phyloP scores from a whole-genome alignment of 2,113 vertebrate species.

The Tachysurus fulvidraco region DNA sequence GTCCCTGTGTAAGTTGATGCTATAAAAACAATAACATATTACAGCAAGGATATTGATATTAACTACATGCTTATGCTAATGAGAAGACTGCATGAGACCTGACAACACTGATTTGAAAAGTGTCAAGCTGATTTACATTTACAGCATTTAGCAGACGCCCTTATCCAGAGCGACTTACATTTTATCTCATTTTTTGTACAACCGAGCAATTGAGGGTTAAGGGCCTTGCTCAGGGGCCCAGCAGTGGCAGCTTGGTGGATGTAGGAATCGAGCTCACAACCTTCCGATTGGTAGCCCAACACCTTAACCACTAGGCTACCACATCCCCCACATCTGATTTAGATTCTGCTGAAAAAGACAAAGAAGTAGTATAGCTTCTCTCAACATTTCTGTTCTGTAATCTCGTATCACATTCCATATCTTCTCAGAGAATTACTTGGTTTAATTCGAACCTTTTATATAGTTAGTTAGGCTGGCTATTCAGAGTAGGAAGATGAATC shows the following conservation, averaged over 20 bases:
- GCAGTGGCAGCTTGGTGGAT: too few relatives aligned
- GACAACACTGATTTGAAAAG: neutral
- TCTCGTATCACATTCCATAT: neutral
- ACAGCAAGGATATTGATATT: neutral
- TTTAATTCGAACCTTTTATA: neutral
- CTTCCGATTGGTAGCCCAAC: too few relatives aligned
- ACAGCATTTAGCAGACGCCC: too few relatives aligned
- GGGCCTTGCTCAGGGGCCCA: too few relatives aligned
- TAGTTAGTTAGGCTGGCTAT: neutral
- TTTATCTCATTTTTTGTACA: too few relatives aligned
- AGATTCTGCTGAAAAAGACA: neutral
- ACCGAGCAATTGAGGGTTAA: too few relatives aligned
- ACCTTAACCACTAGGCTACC: too few relatives aligned
- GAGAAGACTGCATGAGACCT: neutral
- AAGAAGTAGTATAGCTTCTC: neutral
- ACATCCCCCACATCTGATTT: too few relatives aligned
- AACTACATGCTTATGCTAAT: neutral
- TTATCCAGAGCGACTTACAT: too few relatives aligned
- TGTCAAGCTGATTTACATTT: neutral
- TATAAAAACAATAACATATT: neutral
- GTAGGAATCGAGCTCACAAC: too few relatives aligned
- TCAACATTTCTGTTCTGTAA: neutral
- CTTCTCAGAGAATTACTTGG: neutral
- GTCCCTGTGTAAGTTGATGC: neutral
- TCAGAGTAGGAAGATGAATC: neutral